Evolutionary conservation across 2,888 invertebrate species (phyloP).

Genomic region (Hirtodrosophila alboralis): DNA sequence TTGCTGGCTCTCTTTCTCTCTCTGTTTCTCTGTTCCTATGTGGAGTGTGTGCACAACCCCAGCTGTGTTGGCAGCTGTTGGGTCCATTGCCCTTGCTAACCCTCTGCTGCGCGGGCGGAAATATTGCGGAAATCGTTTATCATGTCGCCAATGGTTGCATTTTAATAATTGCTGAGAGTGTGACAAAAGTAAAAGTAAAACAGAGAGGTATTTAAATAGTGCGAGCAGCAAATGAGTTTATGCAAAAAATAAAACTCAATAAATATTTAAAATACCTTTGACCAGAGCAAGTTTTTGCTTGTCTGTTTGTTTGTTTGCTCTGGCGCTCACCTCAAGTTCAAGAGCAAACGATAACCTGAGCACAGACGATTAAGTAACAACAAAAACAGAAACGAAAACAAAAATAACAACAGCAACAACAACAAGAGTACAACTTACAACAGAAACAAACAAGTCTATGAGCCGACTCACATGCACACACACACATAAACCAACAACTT

Average conservation of each 20-base stretch:
- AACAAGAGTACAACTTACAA: conserved; percentile 20
- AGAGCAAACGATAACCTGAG: conserved; percentile 76
- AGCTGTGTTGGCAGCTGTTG: conserved; percentile 42
- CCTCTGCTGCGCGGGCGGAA: conserved; percentile 52
- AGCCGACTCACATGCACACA: conserved; percentile 33
- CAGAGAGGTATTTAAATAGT: too few species aligned
- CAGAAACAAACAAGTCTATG: conserved; percentile 59
- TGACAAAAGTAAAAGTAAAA: conserved; percentile 1
- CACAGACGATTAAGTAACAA: conserved; percentile 68
- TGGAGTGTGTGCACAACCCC: conserved; percentile 36
- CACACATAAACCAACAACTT: conserved; percentile 11
- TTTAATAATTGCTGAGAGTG: conserved; percentile 73
- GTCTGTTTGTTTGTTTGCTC: conserved; percentile 36
- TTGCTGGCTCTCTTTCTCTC: background rate
- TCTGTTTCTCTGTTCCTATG: background rate
- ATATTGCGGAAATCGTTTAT: conserved; percentile 80
- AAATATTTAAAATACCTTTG: conserved; percentile 30
- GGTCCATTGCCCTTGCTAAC: conserved; percentile 57
- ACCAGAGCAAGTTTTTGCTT: conserved; percentile 27
- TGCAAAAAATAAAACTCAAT: conserved; percentile 17
- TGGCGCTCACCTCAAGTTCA: conserved; percentile 75
- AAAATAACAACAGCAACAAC: conserved; percentile 34
- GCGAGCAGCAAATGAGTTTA: conserved; percentile 27
- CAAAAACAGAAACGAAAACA: conserved; percentile 41
- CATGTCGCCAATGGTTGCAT: conserved; percentile 79